phyloP scores from a whole-genome alignment of 2,113 vertebrate genomes.

The Xiphophorus maculatus region DNA sequence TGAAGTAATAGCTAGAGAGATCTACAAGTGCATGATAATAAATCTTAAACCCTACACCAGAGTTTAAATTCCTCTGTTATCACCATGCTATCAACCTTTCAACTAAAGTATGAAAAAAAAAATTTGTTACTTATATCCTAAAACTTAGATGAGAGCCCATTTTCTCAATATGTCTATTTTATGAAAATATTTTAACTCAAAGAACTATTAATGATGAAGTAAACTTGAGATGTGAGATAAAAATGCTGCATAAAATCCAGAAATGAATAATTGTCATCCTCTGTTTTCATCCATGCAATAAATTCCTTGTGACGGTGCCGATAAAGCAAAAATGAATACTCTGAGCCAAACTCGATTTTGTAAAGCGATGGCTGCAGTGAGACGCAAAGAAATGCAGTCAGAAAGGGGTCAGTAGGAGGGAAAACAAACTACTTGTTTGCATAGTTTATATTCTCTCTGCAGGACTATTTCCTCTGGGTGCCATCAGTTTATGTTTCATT shows the following conservation, averaged over 20 bases:
- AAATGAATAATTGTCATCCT: conserved; percentile 6
- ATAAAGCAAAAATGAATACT: conserved; percentile 11
- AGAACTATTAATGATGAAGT: conserved; percentile 5
- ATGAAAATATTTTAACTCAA: conserved; percentile 4
- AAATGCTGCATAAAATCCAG: neutral
- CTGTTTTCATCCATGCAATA: neutral
- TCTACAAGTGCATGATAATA: conserved; percentile 28
- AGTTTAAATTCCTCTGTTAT: conserved; percentile 28
- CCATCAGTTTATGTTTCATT: conserved; percentile 42
- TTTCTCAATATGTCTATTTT: neutral
- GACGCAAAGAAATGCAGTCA: conserved; percentile 1
- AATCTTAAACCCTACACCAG: conserved; percentile 43
- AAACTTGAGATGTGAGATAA: neutral
- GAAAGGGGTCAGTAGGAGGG: conserved; percentile 26
- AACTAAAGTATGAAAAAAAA: conserved; percentile 9
- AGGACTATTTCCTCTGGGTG: conserved; percentile 53
- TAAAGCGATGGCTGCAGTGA: conserved; percentile 11
- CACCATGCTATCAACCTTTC: neutral
- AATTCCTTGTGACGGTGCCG: conserved; percentile 10
- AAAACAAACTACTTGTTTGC: conserved; percentile 52
- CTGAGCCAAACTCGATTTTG: conserved; percentile 15
- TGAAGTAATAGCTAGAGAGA: conserved; percentile 33
- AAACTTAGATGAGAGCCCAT: neutral
- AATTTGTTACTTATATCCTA: conserved; percentile 10
- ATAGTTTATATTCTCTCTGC: conserved; percentile 33